These are phyloP conservation scores for Dione vanillae DNA, from an alignment of 2,888 invertebrate species.

Conservation along the genomic window DNA sequence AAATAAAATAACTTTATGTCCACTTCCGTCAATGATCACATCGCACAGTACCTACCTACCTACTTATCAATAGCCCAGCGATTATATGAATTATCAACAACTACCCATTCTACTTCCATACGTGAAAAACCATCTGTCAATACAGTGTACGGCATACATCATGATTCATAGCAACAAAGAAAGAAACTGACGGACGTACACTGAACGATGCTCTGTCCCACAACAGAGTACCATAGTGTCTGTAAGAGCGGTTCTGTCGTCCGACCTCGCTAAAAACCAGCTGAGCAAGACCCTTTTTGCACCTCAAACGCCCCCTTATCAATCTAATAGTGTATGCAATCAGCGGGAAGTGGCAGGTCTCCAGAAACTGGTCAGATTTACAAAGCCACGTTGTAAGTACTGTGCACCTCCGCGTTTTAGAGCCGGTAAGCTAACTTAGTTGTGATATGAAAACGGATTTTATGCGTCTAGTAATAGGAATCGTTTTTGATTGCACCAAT, in stretches of 20 bases:
- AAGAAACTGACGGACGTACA: conserved; percentile 65
- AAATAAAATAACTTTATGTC: too few relatives aligned
- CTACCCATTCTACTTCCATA: conserved; percentile 43
- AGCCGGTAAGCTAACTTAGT: conserved; percentile 64
- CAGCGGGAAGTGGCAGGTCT: conserved; percentile 63
- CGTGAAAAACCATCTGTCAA: conserved; percentile 65
- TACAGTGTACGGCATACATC: conserved; percentile 55
- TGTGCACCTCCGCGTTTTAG: conserved; percentile 78
- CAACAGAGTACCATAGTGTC: conserved; percentile 80
- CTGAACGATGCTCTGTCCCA: conserved; percentile 77
- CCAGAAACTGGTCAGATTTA: conserved; percentile 64
- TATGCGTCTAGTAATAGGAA: conserved; percentile 58
- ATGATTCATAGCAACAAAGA: conserved; percentile 78
- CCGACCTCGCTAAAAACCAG: conserved; percentile 72
- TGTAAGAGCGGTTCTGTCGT: conserved; percentile 78
- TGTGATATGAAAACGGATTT: conserved; percentile 58
- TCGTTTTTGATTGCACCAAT: conserved; percentile 58
- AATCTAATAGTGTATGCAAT: conserved; percentile 50
- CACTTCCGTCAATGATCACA: neutral
- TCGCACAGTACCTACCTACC: neutral
- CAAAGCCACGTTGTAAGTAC: conserved; percentile 79
- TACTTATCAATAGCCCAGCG: neutral
- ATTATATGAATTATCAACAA: conserved; percentile 25
- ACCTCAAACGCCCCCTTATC: conserved; percentile 51
- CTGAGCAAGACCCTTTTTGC: conserved; percentile 49